Conservation (phyloP, 2,113 vertebrate species). For the Micromys minutus region DNA sequence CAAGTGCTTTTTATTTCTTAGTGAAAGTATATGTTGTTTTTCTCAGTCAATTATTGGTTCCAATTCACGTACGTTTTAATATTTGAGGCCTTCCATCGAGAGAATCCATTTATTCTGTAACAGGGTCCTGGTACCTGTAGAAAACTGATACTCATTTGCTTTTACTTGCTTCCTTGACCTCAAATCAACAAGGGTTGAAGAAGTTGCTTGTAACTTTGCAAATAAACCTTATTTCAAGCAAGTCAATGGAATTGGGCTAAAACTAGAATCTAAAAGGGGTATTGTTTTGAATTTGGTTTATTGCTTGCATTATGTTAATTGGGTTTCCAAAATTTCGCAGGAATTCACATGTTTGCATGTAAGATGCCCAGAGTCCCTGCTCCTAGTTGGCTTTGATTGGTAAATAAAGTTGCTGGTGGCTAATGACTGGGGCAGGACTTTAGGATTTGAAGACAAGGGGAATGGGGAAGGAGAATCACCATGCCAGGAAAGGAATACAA, state of each 20-base stretch:
- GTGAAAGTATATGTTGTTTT: background rate
- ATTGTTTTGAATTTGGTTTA: background rate
- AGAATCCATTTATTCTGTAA: constrained; percentile 45
- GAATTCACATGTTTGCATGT: too few relatives aligned
- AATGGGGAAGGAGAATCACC: too few relatives aligned
- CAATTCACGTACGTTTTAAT: constrained; percentile 38
- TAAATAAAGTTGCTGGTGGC: too few relatives aligned
- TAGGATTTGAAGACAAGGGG: too few relatives aligned
- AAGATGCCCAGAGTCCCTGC: too few relatives aligned
- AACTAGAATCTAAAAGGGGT: background rate
- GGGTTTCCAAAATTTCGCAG: too few relatives aligned
- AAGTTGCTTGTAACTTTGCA: constrained; percentile 34
- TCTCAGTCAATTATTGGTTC: constrained; percentile 43
- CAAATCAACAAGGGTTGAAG: constrained; percentile 40
- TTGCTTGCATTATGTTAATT: too few relatives aligned
- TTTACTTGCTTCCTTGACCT: constrained; percentile 33
- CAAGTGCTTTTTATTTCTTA: background rate
- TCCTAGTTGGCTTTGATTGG: too few relatives aligned
- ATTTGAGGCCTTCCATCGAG: constrained; percentile 40
- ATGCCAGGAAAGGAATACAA: too few relatives aligned
- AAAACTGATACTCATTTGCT: background rate
- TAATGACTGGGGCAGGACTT: too few relatives aligned
- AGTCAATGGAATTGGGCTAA: background rate
- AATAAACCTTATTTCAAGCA: constrained; percentile 13
- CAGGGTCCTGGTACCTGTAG: background rate